Percentiles rank a stretch among this genome's conserved stretches.
Conservation (phyloP, 1,140 invertebrate genomes). For the Coelopa frigida region DNA sequence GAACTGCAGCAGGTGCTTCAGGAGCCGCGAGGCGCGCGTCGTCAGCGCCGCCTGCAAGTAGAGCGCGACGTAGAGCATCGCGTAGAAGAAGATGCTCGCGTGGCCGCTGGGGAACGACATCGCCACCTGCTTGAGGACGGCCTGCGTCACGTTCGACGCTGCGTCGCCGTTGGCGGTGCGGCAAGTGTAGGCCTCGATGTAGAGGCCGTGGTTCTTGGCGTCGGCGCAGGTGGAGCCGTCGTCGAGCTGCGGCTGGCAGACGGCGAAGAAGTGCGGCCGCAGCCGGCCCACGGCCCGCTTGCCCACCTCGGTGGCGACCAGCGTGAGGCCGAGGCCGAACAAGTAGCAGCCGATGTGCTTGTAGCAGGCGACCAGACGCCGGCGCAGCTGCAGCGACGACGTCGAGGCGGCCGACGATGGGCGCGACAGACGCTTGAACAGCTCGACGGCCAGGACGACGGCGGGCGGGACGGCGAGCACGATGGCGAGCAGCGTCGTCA, state of each 20-base stretch:
- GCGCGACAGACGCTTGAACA: constrained; percentile 32
- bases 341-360: constrained; percentile 67
- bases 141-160: no score
- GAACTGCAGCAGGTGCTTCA: constrained; percentile 70
- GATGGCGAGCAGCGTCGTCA: constrained; percentile 15
- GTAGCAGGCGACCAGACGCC: constrained; percentile 60
- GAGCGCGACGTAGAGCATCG: constrained; percentile 73
- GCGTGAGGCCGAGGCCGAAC: constrained; percentile 74
- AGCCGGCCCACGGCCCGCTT: constrained; percentile 87
- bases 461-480: constrained; percentile 20
- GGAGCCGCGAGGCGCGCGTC: constrained; percentile 62
- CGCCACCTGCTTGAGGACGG: constrained; percentile 59
- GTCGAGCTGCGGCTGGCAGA: constrained; percentile 57
- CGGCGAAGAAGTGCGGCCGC: constrained; percentile 81
- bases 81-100: constrained; percentile 68
- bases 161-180: constrained; percentile 47
- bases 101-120: constrained; percentile 77
- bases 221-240: constrained; percentile 48
- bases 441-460: constrained; percentile 32
- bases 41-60: constrained; percentile 73
- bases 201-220: constrained; percentile 51
- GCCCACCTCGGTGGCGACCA: constrained; percentile 76
- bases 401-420: background rate
- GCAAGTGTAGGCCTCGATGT: constrained; percentile 60
- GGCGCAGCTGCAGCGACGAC: constrained; percentile 35